Evolutionary conservation across 1,140 invertebrate genomes (phyloP).

Genomic region (Diachasmimorpha longicaudata): DNA sequence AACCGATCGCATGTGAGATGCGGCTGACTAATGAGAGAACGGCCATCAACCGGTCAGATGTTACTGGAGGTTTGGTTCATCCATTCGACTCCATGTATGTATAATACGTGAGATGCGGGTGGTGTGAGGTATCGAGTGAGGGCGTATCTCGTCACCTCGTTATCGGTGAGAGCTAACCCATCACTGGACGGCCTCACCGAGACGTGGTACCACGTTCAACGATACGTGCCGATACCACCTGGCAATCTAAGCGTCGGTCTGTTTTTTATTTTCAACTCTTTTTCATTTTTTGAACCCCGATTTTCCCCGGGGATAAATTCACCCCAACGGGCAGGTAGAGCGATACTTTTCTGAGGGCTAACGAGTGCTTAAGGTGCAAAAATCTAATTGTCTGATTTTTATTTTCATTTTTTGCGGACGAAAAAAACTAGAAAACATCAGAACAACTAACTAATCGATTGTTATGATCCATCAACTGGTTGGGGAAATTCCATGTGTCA

Average conservation of each 20-base stretch:
- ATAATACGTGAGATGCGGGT: neutral
- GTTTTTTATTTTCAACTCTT: neutral
- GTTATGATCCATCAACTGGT: too few relatives aligned
- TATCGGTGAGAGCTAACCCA: slow-evolving; percentile 6
- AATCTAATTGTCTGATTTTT: too few relatives aligned
- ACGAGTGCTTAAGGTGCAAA: too few relatives aligned
- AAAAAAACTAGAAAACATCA: too few relatives aligned
- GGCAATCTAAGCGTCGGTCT: neutral
- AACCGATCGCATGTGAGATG: neutral
- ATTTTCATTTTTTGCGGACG: too few relatives aligned
- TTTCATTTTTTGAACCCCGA: neutral
- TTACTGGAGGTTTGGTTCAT: neutral
- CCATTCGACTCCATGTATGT: neutral
- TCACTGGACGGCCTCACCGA: neutral
- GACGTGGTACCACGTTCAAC: neutral
- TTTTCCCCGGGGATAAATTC: neutral
- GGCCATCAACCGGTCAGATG: neutral
- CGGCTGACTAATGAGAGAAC: slow-evolving; percentile 8
- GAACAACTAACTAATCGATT: too few relatives aligned
- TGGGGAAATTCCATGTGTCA: too few relatives aligned
- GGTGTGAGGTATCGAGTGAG: neutral
- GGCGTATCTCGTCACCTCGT: slow-evolving; percentile 18
- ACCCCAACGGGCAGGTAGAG: too few relatives aligned
- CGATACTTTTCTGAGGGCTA: too few relatives aligned
- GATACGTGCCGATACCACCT: slow-evolving; percentile 21